These are phyloP conservation scores for Drosophila rufa DNA, from an alignment of 1,140 invertebrate genomes.

Conservation along the genomic window DNA sequence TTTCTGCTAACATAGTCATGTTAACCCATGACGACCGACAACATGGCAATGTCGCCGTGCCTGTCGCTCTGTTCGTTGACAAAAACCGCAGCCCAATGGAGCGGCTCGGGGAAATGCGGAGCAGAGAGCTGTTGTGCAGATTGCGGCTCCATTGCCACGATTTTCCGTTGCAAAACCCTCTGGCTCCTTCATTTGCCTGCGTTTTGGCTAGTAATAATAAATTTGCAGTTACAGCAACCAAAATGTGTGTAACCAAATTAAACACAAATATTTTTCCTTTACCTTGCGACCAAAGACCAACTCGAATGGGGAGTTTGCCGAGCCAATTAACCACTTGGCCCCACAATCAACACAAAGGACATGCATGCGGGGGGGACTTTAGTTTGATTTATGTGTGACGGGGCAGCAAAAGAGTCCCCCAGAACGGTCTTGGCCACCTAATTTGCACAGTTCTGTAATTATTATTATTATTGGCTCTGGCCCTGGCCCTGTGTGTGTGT, in stretches of 20 bases:
- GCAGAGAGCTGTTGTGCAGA: conserved; percentile 30
- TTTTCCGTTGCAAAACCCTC: background rate
- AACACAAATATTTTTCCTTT: conserved; percentile 77
- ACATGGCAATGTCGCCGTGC: conserved; percentile 53
- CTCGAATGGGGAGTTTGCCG: conserved; percentile 32
- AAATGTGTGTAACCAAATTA: conserved; percentile 66
- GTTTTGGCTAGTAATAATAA: conserved; percentile 69
- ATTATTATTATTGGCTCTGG: conserved; percentile 59
- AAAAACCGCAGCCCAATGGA: conserved; percentile 47
- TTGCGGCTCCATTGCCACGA: conserved; percentile 36
- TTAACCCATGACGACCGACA: conserved; percentile 58
- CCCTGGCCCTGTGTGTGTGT: background rate
- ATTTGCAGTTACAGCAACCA: conserved; percentile 64
- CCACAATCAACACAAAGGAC: conserved; percentile 48
- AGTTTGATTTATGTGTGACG: conserved; percentile 42
- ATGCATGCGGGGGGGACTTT: conserved; percentile 12
- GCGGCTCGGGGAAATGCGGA: conserved; percentile 13
- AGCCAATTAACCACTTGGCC: conserved; percentile 53
- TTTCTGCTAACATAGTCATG: conserved; percentile 29
- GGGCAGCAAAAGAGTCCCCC: conserved; percentile 6
- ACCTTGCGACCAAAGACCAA: conserved; percentile 57
- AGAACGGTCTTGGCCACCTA: conserved; percentile 27
- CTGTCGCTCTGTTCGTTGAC: conserved; percentile 46
- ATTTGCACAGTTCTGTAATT: conserved; percentile 67
- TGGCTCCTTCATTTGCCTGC: conserved; percentile 11